phyloP scores from a whole-genome alignment of 2,113 vertebrate species.

The Podarcis cretensis region DNA sequence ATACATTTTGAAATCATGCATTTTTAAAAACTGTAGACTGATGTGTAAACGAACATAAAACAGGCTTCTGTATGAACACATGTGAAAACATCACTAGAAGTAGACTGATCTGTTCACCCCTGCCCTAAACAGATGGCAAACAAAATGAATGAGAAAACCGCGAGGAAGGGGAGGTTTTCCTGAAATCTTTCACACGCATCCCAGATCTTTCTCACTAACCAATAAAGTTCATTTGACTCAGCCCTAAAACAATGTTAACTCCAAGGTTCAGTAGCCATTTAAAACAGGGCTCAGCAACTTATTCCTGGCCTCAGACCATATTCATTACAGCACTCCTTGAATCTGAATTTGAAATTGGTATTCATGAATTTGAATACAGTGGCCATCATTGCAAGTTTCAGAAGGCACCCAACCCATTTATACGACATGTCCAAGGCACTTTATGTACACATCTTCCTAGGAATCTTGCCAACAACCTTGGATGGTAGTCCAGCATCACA shows the following conservation, averaged over 20 bases:
- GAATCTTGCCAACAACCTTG: background rate
- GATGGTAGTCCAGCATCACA: background rate
- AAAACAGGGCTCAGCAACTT: background rate
- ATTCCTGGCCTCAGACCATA: background rate
- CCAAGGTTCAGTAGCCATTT: background rate
- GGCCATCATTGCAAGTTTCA: background rate
- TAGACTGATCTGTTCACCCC: no score
- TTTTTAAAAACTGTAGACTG: no score
- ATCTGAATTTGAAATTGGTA: background rate
- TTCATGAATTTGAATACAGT: background rate
- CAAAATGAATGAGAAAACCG: background rate
- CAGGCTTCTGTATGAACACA: no score
- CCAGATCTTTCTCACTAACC: background rate
- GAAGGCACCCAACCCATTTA: background rate
- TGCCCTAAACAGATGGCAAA: background rate
- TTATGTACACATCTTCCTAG: background rate
- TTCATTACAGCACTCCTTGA: background rate
- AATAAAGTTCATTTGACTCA: background rate
- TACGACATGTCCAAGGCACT: background rate
- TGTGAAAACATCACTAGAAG: no score
- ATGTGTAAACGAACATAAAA: no score
- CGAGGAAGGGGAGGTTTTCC: background rate
- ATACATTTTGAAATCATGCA: no score
- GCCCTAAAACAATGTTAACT: background rate
- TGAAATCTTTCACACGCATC: background rate